phyloP scores from a whole-genome alignment of 92 coral and sea anemone species.

The Desmophyllum pertusum region DNA sequence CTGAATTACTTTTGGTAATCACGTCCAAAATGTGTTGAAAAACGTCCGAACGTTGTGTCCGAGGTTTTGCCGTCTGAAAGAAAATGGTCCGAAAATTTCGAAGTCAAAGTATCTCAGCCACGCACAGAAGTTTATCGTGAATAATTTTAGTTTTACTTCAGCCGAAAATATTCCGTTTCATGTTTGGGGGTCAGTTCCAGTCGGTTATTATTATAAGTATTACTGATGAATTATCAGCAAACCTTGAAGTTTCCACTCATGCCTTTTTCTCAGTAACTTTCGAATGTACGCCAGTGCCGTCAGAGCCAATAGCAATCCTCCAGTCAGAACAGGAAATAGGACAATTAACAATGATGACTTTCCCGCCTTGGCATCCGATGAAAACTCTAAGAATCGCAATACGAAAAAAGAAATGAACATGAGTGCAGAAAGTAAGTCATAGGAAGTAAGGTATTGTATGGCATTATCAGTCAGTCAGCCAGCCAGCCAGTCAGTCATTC shows the following conservation, averaged over 20 bases:
- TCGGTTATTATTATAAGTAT: not conserved
- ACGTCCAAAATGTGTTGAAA: too few relatives aligned
- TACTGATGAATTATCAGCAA: not conserved
- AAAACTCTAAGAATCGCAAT: not conserved
- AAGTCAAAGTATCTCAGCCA: too few relatives aligned
- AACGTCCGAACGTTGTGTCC: too few relatives aligned
- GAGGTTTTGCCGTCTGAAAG: too few relatives aligned
- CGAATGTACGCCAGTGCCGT: not conserved
- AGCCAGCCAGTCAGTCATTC: too few relatives aligned
- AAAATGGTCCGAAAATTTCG: too few relatives aligned
- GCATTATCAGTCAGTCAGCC: too few relatives aligned
- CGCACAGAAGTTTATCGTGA: not conserved
- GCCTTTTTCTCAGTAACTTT: not conserved
- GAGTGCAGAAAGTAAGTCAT: not conserved
- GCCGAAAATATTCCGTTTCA: not conserved
- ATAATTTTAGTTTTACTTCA: not conserved
- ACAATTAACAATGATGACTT: not conserved
- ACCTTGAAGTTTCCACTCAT: constrained; percentile 25
- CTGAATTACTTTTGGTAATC: too few relatives aligned
- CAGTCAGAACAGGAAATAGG: constrained; percentile 27
- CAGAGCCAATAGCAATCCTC: constrained; percentile 6
- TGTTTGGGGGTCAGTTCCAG: not conserved
- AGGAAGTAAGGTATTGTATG: too few relatives aligned
- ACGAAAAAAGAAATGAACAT: not conserved
- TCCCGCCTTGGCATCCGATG: not conserved